These are phyloP conservation scores for Lithosia quadra DNA, from an alignment of 2,888 invertebrate species.

Conservation along the genomic window DNA sequence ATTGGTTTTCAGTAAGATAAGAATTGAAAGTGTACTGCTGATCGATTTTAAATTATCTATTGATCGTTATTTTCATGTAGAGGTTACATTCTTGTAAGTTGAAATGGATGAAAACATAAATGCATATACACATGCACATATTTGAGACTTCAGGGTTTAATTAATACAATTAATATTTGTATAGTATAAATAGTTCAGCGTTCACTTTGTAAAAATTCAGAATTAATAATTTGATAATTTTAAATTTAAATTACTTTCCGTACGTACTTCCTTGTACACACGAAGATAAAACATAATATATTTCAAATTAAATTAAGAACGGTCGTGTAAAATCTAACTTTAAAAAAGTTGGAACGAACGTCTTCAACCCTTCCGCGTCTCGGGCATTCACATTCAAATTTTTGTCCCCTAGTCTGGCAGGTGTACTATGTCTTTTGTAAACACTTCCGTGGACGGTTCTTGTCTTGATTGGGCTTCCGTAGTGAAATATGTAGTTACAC, in stretches of 20 bases:
- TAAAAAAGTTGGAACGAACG: conserved; percentile 59
- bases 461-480: conserved; percentile 56
- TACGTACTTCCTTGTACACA: not conserved
- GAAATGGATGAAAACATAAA: too few species aligned
- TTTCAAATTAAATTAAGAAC: conserved; percentile 33
- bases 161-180: too few species aligned
- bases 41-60: too few species aligned
- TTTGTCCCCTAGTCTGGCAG: conserved; percentile 74
- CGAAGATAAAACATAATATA: conserved; percentile 14
- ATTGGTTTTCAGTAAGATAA: too few species aligned
- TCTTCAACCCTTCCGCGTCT: conserved; percentile 75
- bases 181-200: too few species aligned
- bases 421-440: conserved; percentile 76
- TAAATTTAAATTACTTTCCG: not conserved
- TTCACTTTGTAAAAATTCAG: too few species aligned
- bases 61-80: too few species aligned
- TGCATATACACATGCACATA: too few species aligned
- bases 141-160: too few species aligned
- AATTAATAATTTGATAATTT: not conserved
- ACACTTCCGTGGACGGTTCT: conserved; percentile 72
- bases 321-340: conserved; percentile 38
- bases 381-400: conserved; percentile 79
- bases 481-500: conserved; percentile 43
- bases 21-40: too few species aligned
- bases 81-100: not conserved